Conservation (phyloP, 2,113 vertebrate species). For the Narcine bancroftii region DNA sequence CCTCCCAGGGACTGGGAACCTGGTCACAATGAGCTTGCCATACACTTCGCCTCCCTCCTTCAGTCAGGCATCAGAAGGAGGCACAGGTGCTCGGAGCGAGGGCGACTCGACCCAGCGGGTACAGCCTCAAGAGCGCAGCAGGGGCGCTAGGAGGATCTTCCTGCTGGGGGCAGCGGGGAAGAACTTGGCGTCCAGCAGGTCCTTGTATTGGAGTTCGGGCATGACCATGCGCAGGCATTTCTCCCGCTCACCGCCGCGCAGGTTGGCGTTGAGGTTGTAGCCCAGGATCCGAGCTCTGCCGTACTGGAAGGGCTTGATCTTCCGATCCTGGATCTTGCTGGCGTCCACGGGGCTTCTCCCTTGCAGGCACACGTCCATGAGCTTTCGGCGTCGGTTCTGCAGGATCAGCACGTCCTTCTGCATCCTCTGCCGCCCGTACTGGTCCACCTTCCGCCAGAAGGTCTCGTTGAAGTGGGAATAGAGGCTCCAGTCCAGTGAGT, state of each 20-base stretch:
- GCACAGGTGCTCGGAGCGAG: too few relatives aligned
- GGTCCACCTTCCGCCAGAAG: constrained; percentile 65
- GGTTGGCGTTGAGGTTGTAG: constrained; percentile 60
- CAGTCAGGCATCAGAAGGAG: too few relatives aligned
- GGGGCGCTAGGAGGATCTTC: too few relatives aligned
- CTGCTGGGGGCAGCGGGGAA: too few relatives aligned
- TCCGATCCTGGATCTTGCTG: constrained; percentile 48
- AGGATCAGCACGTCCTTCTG: constrained; percentile 58
- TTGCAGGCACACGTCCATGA: constrained; percentile 60
- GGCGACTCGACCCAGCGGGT: too few relatives aligned
- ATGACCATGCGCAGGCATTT: constrained; percentile 59
- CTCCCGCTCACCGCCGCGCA: constrained; percentile 48
- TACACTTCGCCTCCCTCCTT: too few relatives aligned
- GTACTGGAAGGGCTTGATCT: constrained; percentile 66
- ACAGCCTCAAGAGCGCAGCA: too few relatives aligned
- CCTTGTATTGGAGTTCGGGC: constrained; percentile 73
- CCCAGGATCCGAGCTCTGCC: constrained; percentile 70
- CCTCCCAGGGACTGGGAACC: too few relatives aligned
- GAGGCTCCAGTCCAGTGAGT: constrained; percentile 72
- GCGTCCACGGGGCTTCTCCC: constrained; percentile 49
- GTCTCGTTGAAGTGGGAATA: constrained; percentile 74
- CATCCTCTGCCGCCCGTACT: constrained; percentile 53
- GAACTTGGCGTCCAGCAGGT: too few relatives aligned
- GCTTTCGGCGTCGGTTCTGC: constrained; percentile 47
- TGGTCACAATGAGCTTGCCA: too few relatives aligned